These are phyloP conservation scores for Xenopus petersii DNA, from an alignment of 2,797 vertebrate genomes.

Conservation along the genomic window DNA sequence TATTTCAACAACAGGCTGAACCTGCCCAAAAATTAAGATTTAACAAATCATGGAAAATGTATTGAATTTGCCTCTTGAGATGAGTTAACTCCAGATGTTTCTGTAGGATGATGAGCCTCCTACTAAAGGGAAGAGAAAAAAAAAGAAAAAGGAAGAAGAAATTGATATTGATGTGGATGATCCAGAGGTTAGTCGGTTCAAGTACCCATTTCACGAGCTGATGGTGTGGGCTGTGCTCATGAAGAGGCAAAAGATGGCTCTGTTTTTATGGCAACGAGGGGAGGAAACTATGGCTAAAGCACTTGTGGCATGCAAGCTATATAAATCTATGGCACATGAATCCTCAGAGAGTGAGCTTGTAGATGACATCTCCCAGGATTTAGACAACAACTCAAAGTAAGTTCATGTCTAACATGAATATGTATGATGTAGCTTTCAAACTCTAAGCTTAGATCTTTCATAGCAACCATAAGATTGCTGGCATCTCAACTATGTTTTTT, in stretches of 20 bases:
- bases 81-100: conserved; percentile 1
- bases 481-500: no score
- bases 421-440: no score
- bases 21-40: no score
- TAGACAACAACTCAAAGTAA: conserved; percentile 98
- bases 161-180: conserved; percentile 91
- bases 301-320: conserved; percentile 93
- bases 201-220: conserved; percentile 91
- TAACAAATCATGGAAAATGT: no score
- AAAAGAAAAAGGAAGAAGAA: conserved; percentile 95
- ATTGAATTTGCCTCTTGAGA: not conserved
- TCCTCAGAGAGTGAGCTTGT: conserved; percentile 94
- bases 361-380: conserved; percentile 94
- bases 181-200: conserved; percentile 90
- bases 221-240: conserved; percentile 96
- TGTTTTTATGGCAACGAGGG: conserved; percentile 94
- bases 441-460: no score
- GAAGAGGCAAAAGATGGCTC: conserved; percentile 94
- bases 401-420: conserved; percentile 50
- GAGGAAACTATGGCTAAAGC: conserved; percentile 97
- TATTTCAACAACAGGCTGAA: no score
- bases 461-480: no score
- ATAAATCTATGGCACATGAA: conserved; percentile 95
- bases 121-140: conserved; percentile 75
- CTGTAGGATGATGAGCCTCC: conserved; percentile 86